Evolutionary conservation across 2,888 invertebrate species (phyloP).

Genomic region (Bellardia bayeri): DNA sequence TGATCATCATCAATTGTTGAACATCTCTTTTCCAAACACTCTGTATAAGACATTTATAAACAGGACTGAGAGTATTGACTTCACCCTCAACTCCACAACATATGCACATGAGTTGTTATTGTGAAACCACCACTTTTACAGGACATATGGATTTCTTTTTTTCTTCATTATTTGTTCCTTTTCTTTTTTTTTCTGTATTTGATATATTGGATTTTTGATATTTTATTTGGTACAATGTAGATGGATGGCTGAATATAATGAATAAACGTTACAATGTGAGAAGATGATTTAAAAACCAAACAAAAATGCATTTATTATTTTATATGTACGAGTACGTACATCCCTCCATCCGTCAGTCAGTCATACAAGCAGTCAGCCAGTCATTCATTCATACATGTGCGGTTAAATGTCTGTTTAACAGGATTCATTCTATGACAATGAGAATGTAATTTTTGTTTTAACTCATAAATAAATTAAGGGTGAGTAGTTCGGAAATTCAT

Average conservation of each 20-base stretch:
- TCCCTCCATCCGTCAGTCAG: neutral
- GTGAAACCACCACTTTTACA: slow-evolving; percentile 68
- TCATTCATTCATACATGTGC: neutral
- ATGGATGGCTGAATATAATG: slow-evolving; percentile 2
- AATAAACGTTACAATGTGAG: slow-evolving; percentile 46
- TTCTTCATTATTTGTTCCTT: slow-evolving; percentile 25
- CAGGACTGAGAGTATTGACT: slow-evolving; percentile 38
- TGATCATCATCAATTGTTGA: neutral
- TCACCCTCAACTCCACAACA: slow-evolving; percentile 44
- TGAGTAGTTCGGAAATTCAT: slow-evolving; percentile 43
- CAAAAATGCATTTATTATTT: slow-evolving; percentile 41
- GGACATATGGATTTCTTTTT: slow-evolving; percentile 65
- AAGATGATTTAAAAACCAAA: slow-evolving; percentile 63
- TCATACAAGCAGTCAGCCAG: neutral
- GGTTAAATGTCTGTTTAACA: slow-evolving; percentile 27
- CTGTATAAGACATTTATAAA: slow-evolving; percentile 1
- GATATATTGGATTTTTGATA: slow-evolving; percentile 61
- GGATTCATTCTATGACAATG: slow-evolving; percentile 28
- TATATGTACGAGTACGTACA: slow-evolving; percentile 14
- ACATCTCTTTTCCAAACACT: neutral
- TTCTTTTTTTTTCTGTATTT: slow-evolving; percentile 3
- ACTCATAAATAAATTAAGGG: slow-evolving; percentile 51
- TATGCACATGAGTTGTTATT: slow-evolving; percentile 38
- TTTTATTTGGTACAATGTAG: slow-evolving; percentile 24
- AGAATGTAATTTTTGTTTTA: slow-evolving; percentile 43